These are phyloP conservation scores for Balaenoptera acutorostrata DNA, from an alignment of 2,113 vertebrate genomes.

Conservation along the genomic window DNA sequence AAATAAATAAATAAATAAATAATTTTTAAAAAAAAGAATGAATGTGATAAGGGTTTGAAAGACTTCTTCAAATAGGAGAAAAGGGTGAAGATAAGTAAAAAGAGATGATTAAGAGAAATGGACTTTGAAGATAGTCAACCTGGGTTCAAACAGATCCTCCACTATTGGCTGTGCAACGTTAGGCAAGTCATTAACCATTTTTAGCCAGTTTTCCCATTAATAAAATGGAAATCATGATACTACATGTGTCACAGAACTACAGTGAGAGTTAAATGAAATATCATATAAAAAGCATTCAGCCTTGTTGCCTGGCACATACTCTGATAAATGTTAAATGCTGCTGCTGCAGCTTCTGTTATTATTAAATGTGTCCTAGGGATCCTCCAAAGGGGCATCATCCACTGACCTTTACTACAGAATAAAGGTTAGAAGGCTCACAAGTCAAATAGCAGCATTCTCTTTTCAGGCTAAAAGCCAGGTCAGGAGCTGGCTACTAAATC, in stretches of 20 bases:
- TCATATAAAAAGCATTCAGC: conserved; percentile 20
- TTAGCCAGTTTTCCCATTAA: background rate
- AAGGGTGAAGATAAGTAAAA: background rate
- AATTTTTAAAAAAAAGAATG: background rate
- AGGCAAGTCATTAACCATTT: conserved; percentile 23
- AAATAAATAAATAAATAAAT: no score
- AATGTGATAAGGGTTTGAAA: background rate
- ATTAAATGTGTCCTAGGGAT: background rate
- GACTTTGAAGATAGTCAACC: background rate
- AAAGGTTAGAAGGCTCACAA: conserved; percentile 3
- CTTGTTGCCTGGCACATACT: background rate
- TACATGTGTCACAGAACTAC: background rate
- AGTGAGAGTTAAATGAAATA: conserved; percentile 12
- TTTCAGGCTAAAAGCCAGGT: background rate
- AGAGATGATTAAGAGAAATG: background rate
- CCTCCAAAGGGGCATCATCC: background rate
- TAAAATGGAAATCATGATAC: conserved; percentile 6
- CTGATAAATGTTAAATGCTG: conserved; percentile 21
- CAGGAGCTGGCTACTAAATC: background rate
- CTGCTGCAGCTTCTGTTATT: background rate
- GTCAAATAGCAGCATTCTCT: background rate
- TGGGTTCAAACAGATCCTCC: background rate
- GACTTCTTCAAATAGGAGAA: conserved; percentile 2
- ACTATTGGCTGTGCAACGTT: background rate
- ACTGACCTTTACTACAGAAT: background rate